These are phyloP conservation scores for Drosophila antonietae DNA, from an alignment of 2,888 invertebrate species.

Conservation along the genomic window DNA sequence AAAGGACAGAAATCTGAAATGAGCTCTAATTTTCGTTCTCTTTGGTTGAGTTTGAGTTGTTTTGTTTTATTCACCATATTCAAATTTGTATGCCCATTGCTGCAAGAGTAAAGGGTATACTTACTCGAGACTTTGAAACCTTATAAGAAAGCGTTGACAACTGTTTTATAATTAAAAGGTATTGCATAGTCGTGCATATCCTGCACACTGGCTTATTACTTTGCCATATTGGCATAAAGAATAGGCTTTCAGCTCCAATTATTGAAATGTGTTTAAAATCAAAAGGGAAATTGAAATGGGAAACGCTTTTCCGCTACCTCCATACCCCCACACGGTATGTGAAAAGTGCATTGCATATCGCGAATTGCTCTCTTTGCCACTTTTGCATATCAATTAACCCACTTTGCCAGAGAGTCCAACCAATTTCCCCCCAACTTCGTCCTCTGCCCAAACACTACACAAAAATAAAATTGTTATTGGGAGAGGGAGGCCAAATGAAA, in stretches of 20 bases:
- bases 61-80: neutral
- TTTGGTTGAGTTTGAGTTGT: neutral
- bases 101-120: no score
- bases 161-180: neutral
- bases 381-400: conserved; percentile 60
- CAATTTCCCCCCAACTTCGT: conserved; percentile 28
- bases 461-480: conserved; percentile 6
- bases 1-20: neutral
- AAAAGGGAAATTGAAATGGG: conserved; percentile 8
- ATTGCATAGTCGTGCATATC: neutral
- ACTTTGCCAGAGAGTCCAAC: conserved; percentile 36
- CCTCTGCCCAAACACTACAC: conserved; percentile 15
- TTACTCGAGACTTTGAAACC: neutral
- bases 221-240: conserved; percentile 3
- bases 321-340: neutral
- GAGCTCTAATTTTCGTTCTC: neutral
- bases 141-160: neutral
- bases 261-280: conserved; percentile 12
- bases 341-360: conserved; percentile 25
- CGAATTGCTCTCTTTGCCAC: conserved; percentile 25
- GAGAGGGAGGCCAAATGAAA: neutral
- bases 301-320: conserved; percentile 2
- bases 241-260: conserved; percentile 12
- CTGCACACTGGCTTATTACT: neutral
- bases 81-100: neutral